A percentile compares a stretch with the other conserved stretches of the same genome.
These are phyloP conservation scores for Danaus plexippus DNA, from an alignment of 1,140 invertebrate genomes.

Conservation along the genomic window DNA sequence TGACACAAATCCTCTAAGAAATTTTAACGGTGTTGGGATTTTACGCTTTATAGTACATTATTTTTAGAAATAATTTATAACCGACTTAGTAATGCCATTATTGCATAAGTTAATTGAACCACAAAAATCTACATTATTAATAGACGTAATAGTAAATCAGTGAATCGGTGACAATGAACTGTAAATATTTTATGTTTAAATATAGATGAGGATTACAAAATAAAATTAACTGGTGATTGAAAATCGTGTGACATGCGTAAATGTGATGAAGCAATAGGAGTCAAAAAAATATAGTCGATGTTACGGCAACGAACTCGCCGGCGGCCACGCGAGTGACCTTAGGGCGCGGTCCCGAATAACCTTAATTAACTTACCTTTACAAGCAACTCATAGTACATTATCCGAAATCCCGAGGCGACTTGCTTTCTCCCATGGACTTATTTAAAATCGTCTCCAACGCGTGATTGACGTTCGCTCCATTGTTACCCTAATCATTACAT, in stretches of 20 bases:
- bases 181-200: slow-evolving; percentile 1
- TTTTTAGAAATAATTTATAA: slow-evolving; percentile 44
- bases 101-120: slow-evolving; percentile 34
- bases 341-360: slow-evolving; percentile 26
- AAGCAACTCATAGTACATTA: slow-evolving; percentile 22
- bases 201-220: slow-evolving; percentile 6
- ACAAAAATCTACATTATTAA: slow-evolving; percentile 19
- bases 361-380: slow-evolving; percentile 37
- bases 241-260: neutral
- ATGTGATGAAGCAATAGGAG: neutral
- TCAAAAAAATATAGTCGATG: slow-evolving; percentile 24
- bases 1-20: slow-evolving; percentile 63
- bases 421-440: slow-evolving; percentile 64
- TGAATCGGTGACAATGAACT: neutral
- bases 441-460: slow-evolving; percentile 64
- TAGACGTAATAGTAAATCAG: slow-evolving; percentile 11
- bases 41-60: slow-evolving; percentile 32
- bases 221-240: slow-evolving; percentile 3
- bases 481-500: slow-evolving; percentile 56
- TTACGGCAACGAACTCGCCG: slow-evolving; percentile 10
- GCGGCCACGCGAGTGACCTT: slow-evolving; percentile 31
- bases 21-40: slow-evolving; percentile 57
- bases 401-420: slow-evolving; percentile 37
- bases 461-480: slow-evolving; percentile 54
- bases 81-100: slow-evolving; percentile 42